phyloP scores from a whole-genome alignment of 1,140 invertebrate genomes.

The Dreissena polymorpha region DNA sequence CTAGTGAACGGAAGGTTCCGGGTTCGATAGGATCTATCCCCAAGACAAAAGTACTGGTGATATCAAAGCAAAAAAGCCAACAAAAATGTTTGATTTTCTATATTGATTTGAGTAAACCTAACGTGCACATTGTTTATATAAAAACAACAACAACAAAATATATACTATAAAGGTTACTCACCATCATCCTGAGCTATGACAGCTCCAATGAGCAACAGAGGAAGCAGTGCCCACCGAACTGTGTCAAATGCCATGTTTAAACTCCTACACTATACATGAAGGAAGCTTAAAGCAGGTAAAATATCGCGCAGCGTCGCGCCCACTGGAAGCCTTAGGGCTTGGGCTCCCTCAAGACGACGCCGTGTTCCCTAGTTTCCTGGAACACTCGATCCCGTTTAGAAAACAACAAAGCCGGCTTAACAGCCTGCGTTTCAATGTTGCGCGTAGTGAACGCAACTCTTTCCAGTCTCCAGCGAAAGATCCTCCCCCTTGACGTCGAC shows the following conservation, averaged over 20 bases:
- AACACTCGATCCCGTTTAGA: slow-evolving; percentile 46
- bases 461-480: slow-evolving; percentile 5
- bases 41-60: no score
- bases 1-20: no score
- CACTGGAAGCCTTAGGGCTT: slow-evolving; percentile 43
- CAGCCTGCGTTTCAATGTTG: slow-evolving; percentile 48
- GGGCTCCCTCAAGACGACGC: slow-evolving; percentile 41
- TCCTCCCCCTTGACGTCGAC: slow-evolving; percentile 13
- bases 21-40: no score
- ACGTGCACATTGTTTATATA: not conserved
- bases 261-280: slow-evolving; percentile 48
- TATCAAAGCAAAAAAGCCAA: not conserved
- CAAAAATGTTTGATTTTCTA: not conserved
- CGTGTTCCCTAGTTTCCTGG: slow-evolving; percentile 43
- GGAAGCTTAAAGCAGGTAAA: slow-evolving; percentile 47
- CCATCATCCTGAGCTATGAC: slow-evolving; percentile 23
- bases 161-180: not conserved
- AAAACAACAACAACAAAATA: not conserved
- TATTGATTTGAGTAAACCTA: not conserved
- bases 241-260: slow-evolving; percentile 54
- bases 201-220: slow-evolving; percentile 28
- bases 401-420: slow-evolving; percentile 36
- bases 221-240: slow-evolving; percentile 45
- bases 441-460: not conserved
- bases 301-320: slow-evolving; percentile 36